Conservation (phyloP, 2,888 invertebrate genomes). For the Idaea dimidiata region DNA sequence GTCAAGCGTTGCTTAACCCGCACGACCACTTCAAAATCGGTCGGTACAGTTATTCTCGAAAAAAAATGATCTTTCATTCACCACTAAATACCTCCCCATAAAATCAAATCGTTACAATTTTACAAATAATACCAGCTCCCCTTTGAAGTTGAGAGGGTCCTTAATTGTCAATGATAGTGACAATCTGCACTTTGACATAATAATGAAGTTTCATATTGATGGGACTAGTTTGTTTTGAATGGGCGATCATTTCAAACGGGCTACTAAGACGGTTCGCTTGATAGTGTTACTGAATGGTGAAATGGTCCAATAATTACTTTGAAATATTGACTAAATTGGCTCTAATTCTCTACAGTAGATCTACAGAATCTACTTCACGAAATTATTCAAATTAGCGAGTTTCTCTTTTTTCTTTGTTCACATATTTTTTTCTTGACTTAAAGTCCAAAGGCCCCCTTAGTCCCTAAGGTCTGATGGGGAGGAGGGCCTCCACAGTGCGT, state of each 20-base stretch:
- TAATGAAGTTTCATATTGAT: not conserved
- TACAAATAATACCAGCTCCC: not conserved
- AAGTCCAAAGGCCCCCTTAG: too few species aligned
- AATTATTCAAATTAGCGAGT: too few species aligned
- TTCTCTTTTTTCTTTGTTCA: too few species aligned
- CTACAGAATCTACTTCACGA: too few species aligned
- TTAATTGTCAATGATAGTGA: slow-evolving; percentile 3
- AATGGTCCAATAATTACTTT: not conserved
- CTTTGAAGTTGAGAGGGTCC: not conserved
- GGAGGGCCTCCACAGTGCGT: too few species aligned
- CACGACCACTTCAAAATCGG: too few species aligned
- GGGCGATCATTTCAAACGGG: not conserved
- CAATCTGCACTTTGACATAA: slow-evolving; percentile 1
- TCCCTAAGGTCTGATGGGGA: too few species aligned
- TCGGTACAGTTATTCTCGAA: too few species aligned
- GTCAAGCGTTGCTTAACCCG: too few species aligned
- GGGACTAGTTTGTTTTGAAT: not conserved
- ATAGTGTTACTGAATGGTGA: not conserved
- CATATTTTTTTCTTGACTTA: too few species aligned
- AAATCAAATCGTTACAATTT: not conserved
- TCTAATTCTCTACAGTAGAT: not conserved
- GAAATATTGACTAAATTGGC: not conserved
- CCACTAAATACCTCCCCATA: not conserved
- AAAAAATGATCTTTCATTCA: too few species aligned
- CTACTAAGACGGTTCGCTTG: not conserved